phyloP scores from a whole-genome alignment of 1,140 invertebrate species.

The Dreissena rostriformis region DNA sequence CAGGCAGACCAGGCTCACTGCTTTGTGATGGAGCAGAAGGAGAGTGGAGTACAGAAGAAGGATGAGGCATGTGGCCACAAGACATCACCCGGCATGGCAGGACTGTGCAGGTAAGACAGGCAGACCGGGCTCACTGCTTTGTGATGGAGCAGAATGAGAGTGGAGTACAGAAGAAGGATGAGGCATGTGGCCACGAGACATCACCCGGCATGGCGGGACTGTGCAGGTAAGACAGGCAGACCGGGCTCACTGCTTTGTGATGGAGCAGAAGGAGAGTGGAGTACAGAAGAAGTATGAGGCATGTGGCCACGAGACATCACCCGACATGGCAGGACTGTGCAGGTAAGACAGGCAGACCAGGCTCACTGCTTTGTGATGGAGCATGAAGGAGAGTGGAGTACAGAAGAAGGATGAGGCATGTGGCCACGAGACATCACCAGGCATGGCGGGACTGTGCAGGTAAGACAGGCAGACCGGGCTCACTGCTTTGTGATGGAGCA shows the following conservation, averaged over 20 bases:
- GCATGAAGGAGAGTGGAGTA: too few relatives aligned
- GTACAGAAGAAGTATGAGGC: conserved; percentile 90
- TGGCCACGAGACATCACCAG: conserved; percentile 88
- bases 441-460: conserved; percentile 95
- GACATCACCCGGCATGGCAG: conserved; percentile 89
- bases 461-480: conserved; percentile 83
- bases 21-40: conserved; percentile 93
- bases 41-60: conserved; percentile 89
- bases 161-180: conserved; percentile 91
- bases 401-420: conserved; percentile 93
- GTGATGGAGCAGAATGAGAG: too few relatives aligned
- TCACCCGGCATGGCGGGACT: conserved; percentile 90
- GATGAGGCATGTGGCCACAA: conserved; percentile 93
- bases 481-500: conserved; percentile 92
- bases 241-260: conserved; percentile 87
- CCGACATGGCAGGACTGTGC: conserved; percentile 93
- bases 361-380: too few relatives aligned
- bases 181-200: conserved; percentile 91
- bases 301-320: conserved; percentile 90
- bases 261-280: conserved; percentile 94
- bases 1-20: conserved; percentile 83
- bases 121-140: too few relatives aligned
- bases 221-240: conserved; percentile 89
- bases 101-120: conserved; percentile 95
- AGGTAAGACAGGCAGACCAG: too few relatives aligned